Conservation (phyloP, 2,113 vertebrate genomes). For the Catagonus wagneri region DNA sequence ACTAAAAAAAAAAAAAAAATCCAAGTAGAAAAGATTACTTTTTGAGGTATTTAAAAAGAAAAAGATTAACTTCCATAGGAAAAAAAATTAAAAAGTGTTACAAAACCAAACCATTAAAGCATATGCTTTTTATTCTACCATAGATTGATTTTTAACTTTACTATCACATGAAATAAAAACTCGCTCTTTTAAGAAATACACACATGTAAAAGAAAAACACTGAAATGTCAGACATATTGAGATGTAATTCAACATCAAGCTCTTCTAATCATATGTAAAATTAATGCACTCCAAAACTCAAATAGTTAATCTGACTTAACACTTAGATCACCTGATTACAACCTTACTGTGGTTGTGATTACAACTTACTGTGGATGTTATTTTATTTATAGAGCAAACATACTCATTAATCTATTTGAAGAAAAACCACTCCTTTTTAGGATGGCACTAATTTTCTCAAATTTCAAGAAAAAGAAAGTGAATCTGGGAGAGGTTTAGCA, state of each 20-base stretch:
- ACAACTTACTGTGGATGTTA: neutral
- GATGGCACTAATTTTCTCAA: conserved; percentile 16
- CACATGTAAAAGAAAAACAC: conserved; percentile 24
- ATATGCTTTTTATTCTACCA: conserved; percentile 33
- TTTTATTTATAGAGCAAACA: conserved; percentile 48
- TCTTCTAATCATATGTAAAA: conserved; percentile 43
- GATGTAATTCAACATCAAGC: neutral
- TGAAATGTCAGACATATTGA: conserved; percentile 13
- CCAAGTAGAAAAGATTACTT: neutral
- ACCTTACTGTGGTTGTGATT: no score
- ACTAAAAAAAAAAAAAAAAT: conserved; percentile 27
- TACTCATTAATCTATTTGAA: neutral
- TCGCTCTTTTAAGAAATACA: neutral
- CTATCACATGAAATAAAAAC: conserved; percentile 31
- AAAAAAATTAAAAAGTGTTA: conserved; percentile 46
- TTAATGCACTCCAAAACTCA: conserved; percentile 30
- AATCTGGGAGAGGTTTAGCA: neutral
- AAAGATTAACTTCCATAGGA: conserved; percentile 2
- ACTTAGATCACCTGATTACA: conserved; percentile 34
- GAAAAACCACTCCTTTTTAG: neutral
- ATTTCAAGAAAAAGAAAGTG: neutral
- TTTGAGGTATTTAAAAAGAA: conserved; percentile 35
- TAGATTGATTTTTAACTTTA: conserved; percentile 21
- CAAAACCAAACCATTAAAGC: conserved; percentile 15
- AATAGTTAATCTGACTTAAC: neutral